Evolutionary conservation across 2,113 vertebrate species (phyloP).

Genomic region (Bos javanicus): DNA sequence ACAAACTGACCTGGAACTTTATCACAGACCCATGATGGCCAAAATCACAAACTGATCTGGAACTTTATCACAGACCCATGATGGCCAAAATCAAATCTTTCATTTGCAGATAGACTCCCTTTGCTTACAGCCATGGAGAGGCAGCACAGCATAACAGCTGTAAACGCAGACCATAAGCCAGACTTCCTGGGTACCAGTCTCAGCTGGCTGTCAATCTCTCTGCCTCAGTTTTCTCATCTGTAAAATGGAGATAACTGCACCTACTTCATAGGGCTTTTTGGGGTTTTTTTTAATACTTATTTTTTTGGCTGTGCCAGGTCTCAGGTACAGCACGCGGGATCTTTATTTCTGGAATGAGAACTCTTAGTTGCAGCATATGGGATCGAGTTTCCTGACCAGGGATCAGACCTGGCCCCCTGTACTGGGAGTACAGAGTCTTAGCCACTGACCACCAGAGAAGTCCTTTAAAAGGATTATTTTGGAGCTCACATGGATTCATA

Average conservation of each 20-base stretch:
- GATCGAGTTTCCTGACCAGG: neutral
- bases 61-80: neutral
- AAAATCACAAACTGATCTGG: neutral
- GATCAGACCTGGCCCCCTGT: neutral
- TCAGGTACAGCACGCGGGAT: fast-evolving
- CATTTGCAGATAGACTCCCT: neutral
- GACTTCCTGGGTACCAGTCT: neutral
- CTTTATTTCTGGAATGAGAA: neutral
- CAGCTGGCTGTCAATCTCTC: neutral
- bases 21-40: neutral
- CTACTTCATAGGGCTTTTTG: neutral
- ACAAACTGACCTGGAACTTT: neutral
- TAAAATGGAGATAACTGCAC: neutral
- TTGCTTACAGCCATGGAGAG: neutral
- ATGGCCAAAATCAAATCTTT: neutral
- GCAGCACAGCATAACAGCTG: fast-evolving
- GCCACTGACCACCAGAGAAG: neutral
- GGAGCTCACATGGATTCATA: neutral
- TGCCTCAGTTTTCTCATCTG: neutral
- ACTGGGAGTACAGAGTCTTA: neutral
- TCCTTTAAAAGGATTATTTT: neutral
- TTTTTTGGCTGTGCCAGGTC: neutral
- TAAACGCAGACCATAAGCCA: neutral
- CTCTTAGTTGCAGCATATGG: neutral
- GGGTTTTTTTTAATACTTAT: neutral